These are phyloP conservation scores for Anastrepha obliqua DNA, from an alignment of 1,140 invertebrate genomes.

Conservation along the genomic window DNA sequence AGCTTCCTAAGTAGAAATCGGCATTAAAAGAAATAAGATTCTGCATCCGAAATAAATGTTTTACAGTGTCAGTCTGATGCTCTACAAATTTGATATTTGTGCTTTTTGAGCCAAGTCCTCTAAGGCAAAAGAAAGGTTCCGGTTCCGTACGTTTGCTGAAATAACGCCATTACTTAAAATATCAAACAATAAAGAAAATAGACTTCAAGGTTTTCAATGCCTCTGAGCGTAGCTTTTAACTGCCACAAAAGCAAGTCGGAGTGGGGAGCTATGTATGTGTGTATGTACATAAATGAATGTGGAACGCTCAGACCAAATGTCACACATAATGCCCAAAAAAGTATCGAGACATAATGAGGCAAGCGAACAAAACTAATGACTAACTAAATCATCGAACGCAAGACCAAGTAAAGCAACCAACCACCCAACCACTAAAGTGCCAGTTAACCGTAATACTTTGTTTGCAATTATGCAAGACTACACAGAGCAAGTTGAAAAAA, in stretches of 20 bases:
- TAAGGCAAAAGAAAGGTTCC: too few species aligned
- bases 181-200: too few species aligned
- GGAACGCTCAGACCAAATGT: not conserved
- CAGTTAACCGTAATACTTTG: slow-evolving; percentile 25
- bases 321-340: slow-evolving; percentile 19
- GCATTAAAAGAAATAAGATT: too few species aligned
- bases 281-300: not conserved
- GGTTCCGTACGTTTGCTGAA: too few species aligned
- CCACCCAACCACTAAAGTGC: not conserved
- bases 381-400: not conserved
- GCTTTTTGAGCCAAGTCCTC: too few species aligned
- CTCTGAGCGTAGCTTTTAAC: not conserved
- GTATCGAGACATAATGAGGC: slow-evolving; percentile 15
- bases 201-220: too few species aligned
- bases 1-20: too few species aligned
- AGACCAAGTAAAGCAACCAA: not conserved
- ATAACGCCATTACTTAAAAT: too few species aligned
- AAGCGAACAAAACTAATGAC: slow-evolving; percentile 28
- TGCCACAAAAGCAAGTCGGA: not conserved
- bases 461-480: slow-evolving; percentile 6
- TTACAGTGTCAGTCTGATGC: too few species aligned
- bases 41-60: too few species aligned
- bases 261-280: not conserved
- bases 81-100: too few species aligned
- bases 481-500: not conserved